Evolutionary conservation across 2,113 vertebrate species (phyloP), one percentile per base, ranked within the genome.

Genomic region (Cyanocitta stelleri): DNA sequence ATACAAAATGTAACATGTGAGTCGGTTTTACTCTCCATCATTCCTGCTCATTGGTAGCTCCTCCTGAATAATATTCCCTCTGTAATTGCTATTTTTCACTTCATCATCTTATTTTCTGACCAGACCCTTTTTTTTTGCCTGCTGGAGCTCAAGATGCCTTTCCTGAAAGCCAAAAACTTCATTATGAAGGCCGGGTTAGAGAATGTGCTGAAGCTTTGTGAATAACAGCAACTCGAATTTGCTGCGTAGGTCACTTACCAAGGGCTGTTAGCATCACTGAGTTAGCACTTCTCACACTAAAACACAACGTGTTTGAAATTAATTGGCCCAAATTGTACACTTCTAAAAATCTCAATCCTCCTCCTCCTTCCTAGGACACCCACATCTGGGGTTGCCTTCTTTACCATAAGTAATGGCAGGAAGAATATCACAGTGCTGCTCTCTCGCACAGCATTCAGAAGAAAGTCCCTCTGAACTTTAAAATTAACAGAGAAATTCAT

Each of bases 401-500:
- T 43, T 49, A 4, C 46, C 68, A 26, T 15, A 85, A 83, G 27
- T 22, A 43, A 48, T 11, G 52, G 75, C 63, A 77, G 43, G 55
- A 58, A 75, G 30, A n/a, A 33, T 66, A 35, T 35, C 24, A 18
- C 11, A 10, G 37, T 15, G 9, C 49, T 91, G 59, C 84, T 95
- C 51, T 61, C 37, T 74, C 72, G 72, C 43, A 83, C 3, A 71
- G 62, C 44, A 75, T 79, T 90, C n/a, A 79, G 49, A 76, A 93
- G 59, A 85, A 90, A 85, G 51, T 67, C 68, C 35, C 46, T 75
- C 68, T 93, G 46, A 94, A 89, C 55, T 93, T 90, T 81, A 55
- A 85, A 93, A 83, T 87, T 58, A 82, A 61, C 39, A 9, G 86
- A 87, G 91, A 56, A 73, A 26, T 96, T 96, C 54, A 84, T 96